Base-by-base conservation (phyloP, 2,113 vertebrate genomes). In the Muscicapa adusta region DNA sequence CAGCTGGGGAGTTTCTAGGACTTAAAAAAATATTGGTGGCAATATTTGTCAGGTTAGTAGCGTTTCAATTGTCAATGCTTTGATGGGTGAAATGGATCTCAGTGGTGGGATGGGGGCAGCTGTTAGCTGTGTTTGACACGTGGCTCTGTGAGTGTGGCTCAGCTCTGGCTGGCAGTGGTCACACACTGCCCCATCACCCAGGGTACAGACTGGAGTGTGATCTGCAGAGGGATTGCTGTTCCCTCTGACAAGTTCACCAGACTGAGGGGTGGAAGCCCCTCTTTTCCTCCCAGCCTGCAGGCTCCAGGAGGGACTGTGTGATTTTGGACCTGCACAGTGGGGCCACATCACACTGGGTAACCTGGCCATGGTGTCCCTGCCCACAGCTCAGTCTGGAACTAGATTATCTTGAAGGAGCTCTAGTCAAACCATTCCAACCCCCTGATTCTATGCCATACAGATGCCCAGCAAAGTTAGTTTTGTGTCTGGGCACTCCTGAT, bases 51-150 rank as follows among this genome's bases (percentile, higher is more conserved):
- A 28, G 47, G 80, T 73, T 57, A 74, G 38, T 38, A 45, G 18
- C 4, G 3, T 43, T 67, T 40, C 42, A 83, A 4, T 38, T 76
- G 51, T 58, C 74, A 36, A 48, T 77, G 68, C 26, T 54, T 40
- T 45, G 48, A 16, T 5, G 38, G 60, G 34, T 71, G 68, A 54
- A n/a, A 26, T 80, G 5, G 45, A 74, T 74, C 56, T 28, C 50
- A 2, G 45, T 4, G 42, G 29, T 2, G 2, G 28, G 22, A 14
- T 1, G 16, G 26, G 40, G 65, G 58, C 22, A 18, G 36, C 8
- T 40, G 67, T 25, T 40, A 2, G 20, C 72, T 3, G 0, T 0
- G 2, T 60, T 51, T 53, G 26, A 33, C 51, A 4, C 0, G 0
- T 1, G 42, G 16, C 18, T 51, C 0, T 43, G 66, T 43, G 62